Evolutionary conservation across 1,140 invertebrate species (phyloP), one percentile per base, ranked within the genome.

Genomic region (Camponotus vicinus): DNA sequence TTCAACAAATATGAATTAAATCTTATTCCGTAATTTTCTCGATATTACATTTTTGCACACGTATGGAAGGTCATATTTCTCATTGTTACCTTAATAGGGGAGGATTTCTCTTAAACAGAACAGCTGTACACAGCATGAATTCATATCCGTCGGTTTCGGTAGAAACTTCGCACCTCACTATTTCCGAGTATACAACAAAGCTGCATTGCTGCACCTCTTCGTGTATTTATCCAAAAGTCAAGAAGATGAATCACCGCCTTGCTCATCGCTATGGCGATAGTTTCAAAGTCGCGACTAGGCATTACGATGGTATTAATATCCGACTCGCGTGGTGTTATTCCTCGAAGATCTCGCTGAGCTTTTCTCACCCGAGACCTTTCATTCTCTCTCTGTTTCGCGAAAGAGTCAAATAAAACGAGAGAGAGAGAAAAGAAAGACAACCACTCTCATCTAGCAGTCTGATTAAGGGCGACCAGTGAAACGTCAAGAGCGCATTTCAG

Each of bases 241-340:
- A 13, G 57, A 73, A 73, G 55, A 83, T 61, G 3, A 73, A 83
- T 73, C 55, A 27, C 37, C 61, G 13, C 27, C 32, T 52, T 37
- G 45, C n/a, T 67, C 42, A 45, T 13, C 11, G 11, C 13, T 27
- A 21, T 15, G 55, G 52, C 45, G 11, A 59, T 75, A 75, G 69
- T 83, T 83, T 75, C 69, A 61, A 75, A 83, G 67, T 63, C 79
- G 21, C 55, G 40, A 45, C 77, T 27, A 27, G 34, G 13, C 59
- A 78, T 64, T 79, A 67, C 21, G 49, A 37, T 42, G 49, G 42
- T 76, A 85, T 85, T 87, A 85, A 84, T 86, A 87, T 76, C 37
- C 37, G 66, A 55, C 69, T 59, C 40, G 55, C 37, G 18, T 15
- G 18, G 27, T 8, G 15, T 55, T 34, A 45, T 69, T 80, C 42